phyloP scores from a whole-genome alignment of 2,113 vertebrate genomes.

The Anseranas semipalmata region DNA sequence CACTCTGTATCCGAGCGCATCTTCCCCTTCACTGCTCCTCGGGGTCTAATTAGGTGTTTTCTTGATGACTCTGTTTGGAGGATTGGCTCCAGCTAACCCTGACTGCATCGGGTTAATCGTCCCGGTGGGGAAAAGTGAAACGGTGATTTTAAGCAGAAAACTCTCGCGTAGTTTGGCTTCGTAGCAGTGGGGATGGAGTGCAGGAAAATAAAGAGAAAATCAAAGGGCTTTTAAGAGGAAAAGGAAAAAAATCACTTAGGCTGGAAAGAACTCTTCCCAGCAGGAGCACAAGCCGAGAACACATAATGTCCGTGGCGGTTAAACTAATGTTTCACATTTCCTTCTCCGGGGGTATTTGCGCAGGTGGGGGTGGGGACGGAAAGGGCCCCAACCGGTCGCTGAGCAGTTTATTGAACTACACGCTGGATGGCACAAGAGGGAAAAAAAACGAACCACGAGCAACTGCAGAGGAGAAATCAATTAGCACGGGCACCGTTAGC shows the following conservation, averaged over 20 bases:
- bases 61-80: neutral
- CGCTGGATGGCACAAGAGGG: neutral
- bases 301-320: conserved; percentile 52
- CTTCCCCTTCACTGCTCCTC: neutral
- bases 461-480: conserved; percentile 25
- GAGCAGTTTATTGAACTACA: conserved; percentile 55
- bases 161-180: neutral
- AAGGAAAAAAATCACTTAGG: conserved; percentile 13
- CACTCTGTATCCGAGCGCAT: fast-evolving
- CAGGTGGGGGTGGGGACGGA: conserved; percentile 25
- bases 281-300: conserved; percentile 57
- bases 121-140: neutral
- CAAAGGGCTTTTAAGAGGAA: conserved; percentile 50
- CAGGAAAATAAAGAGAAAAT: conserved; percentile 24
- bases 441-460: neutral
- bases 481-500: conserved; percentile 44
- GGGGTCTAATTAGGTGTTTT: neutral
- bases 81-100: neutral
- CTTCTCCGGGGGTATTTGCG: neutral
- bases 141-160: conserved; percentile 19
- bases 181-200: neutral
- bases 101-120: neutral
- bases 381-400: conserved; percentile 13
- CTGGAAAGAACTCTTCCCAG: conserved; percentile 57
- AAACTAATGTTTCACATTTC: conserved; percentile 53